Evolutionary conservation across 2,888 invertebrate genomes (phyloP).

Genomic region (Polymixis flavicincta): DNA sequence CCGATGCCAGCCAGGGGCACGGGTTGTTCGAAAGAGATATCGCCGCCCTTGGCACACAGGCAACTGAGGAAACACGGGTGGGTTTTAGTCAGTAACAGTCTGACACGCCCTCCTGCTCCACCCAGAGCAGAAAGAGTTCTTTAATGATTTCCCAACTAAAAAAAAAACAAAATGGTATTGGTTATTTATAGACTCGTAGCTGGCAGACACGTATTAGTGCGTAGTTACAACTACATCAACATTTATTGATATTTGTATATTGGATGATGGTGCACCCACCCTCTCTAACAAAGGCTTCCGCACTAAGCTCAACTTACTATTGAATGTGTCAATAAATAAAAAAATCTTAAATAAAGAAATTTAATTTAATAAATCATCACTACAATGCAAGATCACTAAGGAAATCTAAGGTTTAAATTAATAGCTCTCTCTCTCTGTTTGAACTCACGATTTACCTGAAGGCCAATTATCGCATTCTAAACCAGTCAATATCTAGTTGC

Average conservation of each 20-base stretch:
- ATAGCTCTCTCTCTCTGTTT: background rate
- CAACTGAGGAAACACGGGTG: too few species aligned
- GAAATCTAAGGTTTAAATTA: background rate
- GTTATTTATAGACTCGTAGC: slow-evolving; percentile 11
- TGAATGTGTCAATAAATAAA: background rate
- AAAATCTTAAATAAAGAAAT: background rate
- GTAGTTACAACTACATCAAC: background rate
- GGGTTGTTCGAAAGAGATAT: too few species aligned
- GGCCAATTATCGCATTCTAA: too few species aligned
- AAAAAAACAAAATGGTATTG: too few species aligned
- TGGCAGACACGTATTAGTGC: background rate
- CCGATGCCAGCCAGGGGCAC: too few species aligned
- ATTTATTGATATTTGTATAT: slow-evolving; percentile 5
- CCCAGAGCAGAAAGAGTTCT: too few species aligned
- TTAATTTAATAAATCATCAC: too few species aligned
- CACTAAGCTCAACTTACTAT: background rate
- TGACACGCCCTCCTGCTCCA: too few species aligned
- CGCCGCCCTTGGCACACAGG: too few species aligned
- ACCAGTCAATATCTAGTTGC: too few species aligned
- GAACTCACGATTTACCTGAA: background rate
- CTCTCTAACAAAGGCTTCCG: background rate
- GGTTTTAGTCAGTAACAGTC: too few species aligned
- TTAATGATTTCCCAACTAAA: too few species aligned
- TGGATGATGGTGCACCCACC: background rate
- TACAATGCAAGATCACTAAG: background rate